Conservation (phyloP, 2,797 vertebrate species). For the Sus cebifrons region DNA sequence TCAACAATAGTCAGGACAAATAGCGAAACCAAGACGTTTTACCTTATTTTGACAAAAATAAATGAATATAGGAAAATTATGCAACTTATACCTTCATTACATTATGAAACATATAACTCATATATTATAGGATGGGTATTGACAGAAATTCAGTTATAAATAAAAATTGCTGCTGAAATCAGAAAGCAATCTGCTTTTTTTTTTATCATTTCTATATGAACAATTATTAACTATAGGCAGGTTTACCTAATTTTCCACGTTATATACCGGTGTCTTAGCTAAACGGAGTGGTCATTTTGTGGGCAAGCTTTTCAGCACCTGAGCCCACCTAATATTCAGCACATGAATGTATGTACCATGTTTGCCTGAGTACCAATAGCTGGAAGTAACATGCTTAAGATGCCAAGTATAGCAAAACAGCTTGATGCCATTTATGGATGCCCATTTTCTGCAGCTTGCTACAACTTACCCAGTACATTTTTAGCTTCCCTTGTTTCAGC, state of each 20-base stretch:
- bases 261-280: neutral
- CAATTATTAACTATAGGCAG: neutral
- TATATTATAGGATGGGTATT: neutral
- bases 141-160: constrained; percentile 26
- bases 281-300: neutral
- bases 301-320: neutral
- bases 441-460: constrained; percentile 90
- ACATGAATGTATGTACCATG: constrained; percentile 28
- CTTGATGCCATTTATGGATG: constrained; percentile 87
- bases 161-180: neutral
- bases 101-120: constrained; percentile 9
- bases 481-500: constrained; percentile 95
- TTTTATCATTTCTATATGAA: neutral
- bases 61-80: neutral
- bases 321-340: neutral
- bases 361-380: constrained; percentile 72
- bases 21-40: neutral
- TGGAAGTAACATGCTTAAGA: neutral
- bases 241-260: neutral
- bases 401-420: constrained; percentile 79
- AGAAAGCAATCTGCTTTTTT: neutral
- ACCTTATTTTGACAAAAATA: constrained; percentile 25
- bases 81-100: neutral
- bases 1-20: constrained; percentile 15
- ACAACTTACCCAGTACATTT: constrained; percentile 95